Conservation (phyloP, 2,113 vertebrate genomes). For the Hydrolagus affinis region DNA sequence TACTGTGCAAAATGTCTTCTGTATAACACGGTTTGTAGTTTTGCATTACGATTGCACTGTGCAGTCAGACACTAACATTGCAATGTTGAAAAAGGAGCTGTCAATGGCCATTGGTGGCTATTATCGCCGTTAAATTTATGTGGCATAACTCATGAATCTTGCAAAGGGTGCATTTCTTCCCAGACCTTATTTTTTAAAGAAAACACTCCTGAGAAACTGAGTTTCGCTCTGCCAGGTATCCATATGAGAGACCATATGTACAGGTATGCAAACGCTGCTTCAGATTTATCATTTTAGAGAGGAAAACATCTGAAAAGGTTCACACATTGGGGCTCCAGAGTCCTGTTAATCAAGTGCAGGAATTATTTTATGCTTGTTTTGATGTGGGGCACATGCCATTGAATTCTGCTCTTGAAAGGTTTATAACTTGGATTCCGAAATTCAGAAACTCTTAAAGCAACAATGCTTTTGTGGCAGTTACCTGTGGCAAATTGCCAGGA, state of each 20-base stretch:
- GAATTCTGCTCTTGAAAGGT: not conserved
- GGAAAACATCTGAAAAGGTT: not conserved
- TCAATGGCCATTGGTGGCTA: not conserved
- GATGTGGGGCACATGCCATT: no score
- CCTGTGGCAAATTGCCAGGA: not conserved
- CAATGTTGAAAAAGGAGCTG: not conserved
- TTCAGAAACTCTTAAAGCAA: not conserved
- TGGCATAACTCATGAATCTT: not conserved
- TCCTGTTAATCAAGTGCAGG: not conserved
- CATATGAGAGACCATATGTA: no score
- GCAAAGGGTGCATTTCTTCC: no score
- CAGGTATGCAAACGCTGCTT: not conserved
- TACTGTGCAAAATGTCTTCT: not conserved
- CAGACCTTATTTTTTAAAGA: no score
- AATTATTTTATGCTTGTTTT: not conserved
- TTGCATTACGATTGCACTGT: not conserved
- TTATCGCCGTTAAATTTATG: not conserved
- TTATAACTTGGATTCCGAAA: not conserved
- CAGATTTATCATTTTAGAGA: not conserved
- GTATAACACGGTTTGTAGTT: not conserved
- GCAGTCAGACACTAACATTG: not conserved
- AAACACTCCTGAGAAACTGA: not conserved
- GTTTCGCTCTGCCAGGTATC: no score
- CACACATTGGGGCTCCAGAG: not conserved
- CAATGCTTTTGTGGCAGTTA: not conserved